These are phyloP conservation scores for Archivesica marissinica DNA, from an alignment of 1,140 invertebrate species.

Conservation along the genomic window DNA sequence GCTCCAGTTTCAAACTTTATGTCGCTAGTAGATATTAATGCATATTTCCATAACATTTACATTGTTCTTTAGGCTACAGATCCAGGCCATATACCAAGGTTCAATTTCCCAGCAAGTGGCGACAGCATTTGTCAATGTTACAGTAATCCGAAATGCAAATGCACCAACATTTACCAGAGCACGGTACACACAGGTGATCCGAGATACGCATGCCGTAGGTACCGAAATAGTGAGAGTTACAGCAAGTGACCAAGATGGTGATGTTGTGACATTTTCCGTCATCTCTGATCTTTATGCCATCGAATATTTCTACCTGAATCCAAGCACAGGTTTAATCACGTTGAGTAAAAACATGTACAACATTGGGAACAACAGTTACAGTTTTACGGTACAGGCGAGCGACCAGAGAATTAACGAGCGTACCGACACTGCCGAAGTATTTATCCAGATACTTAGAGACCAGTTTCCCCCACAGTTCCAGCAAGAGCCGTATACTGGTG, in stretches of 20 bases:
- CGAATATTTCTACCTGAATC: slow-evolving; percentile 69
- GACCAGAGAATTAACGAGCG: slow-evolving; percentile 93
- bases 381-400: slow-evolving; percentile 84
- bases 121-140: slow-evolving; percentile 69
- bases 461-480: slow-evolving; percentile 56
- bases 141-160: slow-evolving; percentile 70
- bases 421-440: slow-evolving; percentile 89
- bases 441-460: slow-evolving; percentile 59
- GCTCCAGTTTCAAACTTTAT: too few relatives aligned
- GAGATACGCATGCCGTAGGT: slow-evolving; percentile 67
- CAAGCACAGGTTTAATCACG: slow-evolving; percentile 63
- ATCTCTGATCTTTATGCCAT: slow-evolving; percentile 2
- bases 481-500: slow-evolving; percentile 62
- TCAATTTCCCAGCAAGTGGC: slow-evolving; percentile 61
- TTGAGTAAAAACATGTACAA: slow-evolving; percentile 47
- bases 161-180: slow-evolving; percentile 64
- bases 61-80: slow-evolving; percentile 61
- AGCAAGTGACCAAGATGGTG: slow-evolving; percentile 67
- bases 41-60: too few relatives aligned
- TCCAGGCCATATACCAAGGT: slow-evolving; percentile 59
- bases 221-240: slow-evolving; percentile 60
- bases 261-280: slow-evolving; percentile 30
- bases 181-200: slow-evolving; percentile 56
- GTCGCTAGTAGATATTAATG: too few relatives aligned
- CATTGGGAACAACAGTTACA: slow-evolving; percentile 47